Percentiles rank a stretch among this genome's conserved stretches.
These are phyloP conservation scores for Lacerta agilis DNA, from an alignment of 2,797 vertebrate genomes.

Conservation along the genomic window DNA sequence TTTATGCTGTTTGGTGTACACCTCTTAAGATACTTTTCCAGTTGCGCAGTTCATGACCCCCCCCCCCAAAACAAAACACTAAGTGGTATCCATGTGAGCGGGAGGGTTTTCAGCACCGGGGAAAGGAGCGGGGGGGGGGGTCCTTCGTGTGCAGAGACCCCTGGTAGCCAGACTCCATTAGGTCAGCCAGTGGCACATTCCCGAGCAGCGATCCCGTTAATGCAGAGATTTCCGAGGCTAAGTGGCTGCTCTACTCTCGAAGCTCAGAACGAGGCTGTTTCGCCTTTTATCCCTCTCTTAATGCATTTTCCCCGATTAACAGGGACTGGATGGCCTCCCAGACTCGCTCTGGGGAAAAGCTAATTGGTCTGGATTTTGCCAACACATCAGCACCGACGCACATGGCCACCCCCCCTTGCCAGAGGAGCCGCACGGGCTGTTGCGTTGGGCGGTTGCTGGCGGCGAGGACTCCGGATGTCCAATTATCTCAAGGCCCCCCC, in stretches of 20 bases:
- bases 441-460: background rate
- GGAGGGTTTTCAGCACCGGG: background rate
- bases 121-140: no score
- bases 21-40: no score
- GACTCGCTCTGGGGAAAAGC: slow-evolving; percentile 42
- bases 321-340: slow-evolving; percentile 48
- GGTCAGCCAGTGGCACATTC: background rate
- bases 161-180: background rate
- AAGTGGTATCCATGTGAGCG: background rate
- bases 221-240: background rate
- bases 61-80: no score
- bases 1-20: no score
- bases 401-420: background rate
- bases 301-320: slow-evolving; percentile 33
- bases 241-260: background rate
- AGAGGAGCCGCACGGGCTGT: background rate
- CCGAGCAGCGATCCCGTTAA: background rate
- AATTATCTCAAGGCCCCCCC: background rate
- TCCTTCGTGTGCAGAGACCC: background rate
- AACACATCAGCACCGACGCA: background rate
- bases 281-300: slow-evolving; percentile 48
- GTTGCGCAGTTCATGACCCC: no score
- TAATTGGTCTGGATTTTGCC: slow-evolving; percentile 34
- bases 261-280: background rate
- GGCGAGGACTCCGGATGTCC: background rate